phyloP scores from a whole-genome alignment of 2,113 vertebrate genomes.

The Rhombomys opimus region DNA sequence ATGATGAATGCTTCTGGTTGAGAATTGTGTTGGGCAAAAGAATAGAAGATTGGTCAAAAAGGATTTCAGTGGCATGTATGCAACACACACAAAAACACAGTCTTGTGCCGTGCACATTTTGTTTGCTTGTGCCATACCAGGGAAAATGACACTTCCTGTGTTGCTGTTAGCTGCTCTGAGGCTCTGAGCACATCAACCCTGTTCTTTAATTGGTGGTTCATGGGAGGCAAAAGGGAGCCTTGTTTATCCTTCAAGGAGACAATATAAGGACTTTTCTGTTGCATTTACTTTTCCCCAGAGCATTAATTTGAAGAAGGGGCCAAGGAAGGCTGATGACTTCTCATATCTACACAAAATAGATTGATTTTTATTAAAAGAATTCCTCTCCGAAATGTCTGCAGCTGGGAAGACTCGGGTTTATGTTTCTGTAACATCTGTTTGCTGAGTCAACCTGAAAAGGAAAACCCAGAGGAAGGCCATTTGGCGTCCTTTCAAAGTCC shows the following conservation, averaged over 20 bases:
- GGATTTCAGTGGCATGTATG: neutral
- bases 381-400: constrained; percentile 70
- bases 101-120: too few species aligned
- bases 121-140: neutral
- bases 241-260: neutral
- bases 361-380: constrained; percentile 78
- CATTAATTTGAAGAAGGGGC: constrained; percentile 54
- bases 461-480: constrained; percentile 79
- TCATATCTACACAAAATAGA: constrained; percentile 60
- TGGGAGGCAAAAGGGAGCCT: neutral
- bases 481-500: constrained; percentile 78
- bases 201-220: neutral
- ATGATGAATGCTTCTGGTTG: neutral
- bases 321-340: constrained; percentile 55
- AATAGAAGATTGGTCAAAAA: neutral
- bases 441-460: constrained; percentile 85
- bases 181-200: neutral
- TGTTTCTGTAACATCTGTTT: constrained; percentile 82
- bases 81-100: neutral
- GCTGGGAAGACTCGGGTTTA: constrained; percentile 67
- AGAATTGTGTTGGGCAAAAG: neutral
- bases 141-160: neutral
- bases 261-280: neutral
- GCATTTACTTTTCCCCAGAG: constrained; percentile 48
- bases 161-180: neutral